phyloP scores from a whole-genome alignment of 2,888 invertebrate species.

The Neoascia interrupta region DNA sequence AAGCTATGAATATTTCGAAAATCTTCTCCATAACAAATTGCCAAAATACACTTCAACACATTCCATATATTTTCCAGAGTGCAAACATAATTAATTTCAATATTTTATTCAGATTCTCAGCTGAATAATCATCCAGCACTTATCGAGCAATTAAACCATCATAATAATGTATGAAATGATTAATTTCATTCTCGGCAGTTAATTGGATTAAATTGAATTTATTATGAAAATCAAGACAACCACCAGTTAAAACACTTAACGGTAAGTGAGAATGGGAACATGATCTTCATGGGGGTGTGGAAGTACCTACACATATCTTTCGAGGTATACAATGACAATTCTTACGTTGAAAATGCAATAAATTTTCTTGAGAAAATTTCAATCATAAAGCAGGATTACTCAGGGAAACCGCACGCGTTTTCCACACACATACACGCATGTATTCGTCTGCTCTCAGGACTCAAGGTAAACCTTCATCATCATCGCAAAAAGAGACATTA shows the following conservation, averaged over 20 bases:
- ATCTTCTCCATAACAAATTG: too few species aligned
- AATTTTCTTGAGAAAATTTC: conserved; percentile 45
- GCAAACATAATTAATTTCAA: too few species aligned
- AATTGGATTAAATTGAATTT: conserved; percentile 58
- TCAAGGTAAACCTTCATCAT: too few species aligned
- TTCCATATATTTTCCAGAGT: too few species aligned
- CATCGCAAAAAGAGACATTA: background rate
- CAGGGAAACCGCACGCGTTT: conserved; percentile 49
- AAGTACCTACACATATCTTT: background rate
- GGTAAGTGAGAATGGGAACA: background rate
- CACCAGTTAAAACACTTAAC: background rate
- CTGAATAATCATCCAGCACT: background rate
- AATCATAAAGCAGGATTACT: conserved; percentile 52
- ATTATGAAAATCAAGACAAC: conserved; percentile 28
- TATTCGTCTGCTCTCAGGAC: background rate
- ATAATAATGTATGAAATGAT: conserved; percentile 50
- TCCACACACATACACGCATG: background rate
- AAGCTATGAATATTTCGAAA: too few species aligned
- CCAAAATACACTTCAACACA: too few species aligned
- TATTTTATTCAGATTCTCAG: background rate
- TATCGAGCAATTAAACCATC: conserved; percentile 24
- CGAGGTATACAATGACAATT: too few species aligned
- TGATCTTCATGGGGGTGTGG: background rate
- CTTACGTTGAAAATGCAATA: conserved; percentile 46
- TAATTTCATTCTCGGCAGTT: conserved; percentile 47